A percentile compares a stretch with the other conserved stretches of the same genome.
Conservation (phyloP, 2,888 invertebrate species). For the Zhengitettix transpicula region DNA sequence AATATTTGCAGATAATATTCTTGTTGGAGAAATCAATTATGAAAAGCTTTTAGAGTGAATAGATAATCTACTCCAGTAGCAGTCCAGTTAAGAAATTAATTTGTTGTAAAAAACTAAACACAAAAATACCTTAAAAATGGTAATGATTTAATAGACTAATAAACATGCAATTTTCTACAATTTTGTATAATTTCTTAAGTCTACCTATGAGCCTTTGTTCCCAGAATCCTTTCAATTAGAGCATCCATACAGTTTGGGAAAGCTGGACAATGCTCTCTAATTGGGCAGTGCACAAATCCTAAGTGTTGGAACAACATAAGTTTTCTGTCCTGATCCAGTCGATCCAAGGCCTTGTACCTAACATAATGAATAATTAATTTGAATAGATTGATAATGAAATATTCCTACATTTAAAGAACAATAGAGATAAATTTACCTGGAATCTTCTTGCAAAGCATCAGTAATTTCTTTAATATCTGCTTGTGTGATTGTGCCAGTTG, state of each 20-base stretch:
- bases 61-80: too few species aligned
- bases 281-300: constrained; percentile 89
- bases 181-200: too few species aligned
- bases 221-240: constrained; percentile 51
- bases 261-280: constrained; percentile 86
- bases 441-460: constrained; percentile 79
- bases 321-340: constrained; percentile 87
- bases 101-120: too few species aligned
- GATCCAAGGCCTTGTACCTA: constrained; percentile 84
- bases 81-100: too few species aligned
- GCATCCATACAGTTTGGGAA: constrained; percentile 69
- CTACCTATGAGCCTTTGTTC: constrained; percentile 45
- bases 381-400: neutral
- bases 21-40: too few species aligned
- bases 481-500: constrained; percentile 79
- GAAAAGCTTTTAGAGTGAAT: too few species aligned
- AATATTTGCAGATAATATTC: too few species aligned
- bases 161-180: too few species aligned
- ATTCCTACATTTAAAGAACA: too few species aligned
- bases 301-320: constrained; percentile 88
- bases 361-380: constrained; percentile 3
- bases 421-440: constrained; percentile 38
- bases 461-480: constrained; percentile 89
- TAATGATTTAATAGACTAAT: too few species aligned
- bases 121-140: too few species aligned